These are phyloP conservation scores for Delphinapterus leucas DNA, from an alignment of 2,113 vertebrate species.

Conservation along the genomic window DNA sequence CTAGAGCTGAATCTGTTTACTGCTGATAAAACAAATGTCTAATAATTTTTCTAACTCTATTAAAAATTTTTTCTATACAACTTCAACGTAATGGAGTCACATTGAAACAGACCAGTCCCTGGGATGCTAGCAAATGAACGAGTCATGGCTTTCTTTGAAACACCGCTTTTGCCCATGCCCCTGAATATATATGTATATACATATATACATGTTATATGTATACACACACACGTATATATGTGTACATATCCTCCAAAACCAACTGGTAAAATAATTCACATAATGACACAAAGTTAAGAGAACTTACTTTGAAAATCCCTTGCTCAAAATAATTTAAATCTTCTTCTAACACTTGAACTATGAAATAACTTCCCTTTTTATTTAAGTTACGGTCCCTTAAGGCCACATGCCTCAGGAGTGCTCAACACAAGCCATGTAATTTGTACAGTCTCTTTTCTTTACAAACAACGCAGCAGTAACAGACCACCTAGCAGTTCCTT, in stretches of 20 bases:
- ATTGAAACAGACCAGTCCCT: neutral
- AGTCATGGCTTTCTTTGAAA: neutral
- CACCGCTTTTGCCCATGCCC: neutral
- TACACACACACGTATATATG: neutral
- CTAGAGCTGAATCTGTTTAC: neutral
- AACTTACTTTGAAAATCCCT: neutral
- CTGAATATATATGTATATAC: neutral
- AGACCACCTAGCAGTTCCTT: neutral
- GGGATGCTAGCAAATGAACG: neutral
- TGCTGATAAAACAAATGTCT: neutral
- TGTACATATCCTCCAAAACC: neutral
- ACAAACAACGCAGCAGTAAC: neutral
- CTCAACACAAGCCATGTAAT: neutral
- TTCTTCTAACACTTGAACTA: neutral
- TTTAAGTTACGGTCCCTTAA: neutral
- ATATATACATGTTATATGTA: neutral
- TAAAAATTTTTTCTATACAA: neutral
- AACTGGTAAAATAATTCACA: neutral
- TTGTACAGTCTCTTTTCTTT: neutral
- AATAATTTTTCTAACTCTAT: slow-evolving; percentile 26
- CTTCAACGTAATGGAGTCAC: neutral
- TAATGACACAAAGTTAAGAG: neutral
- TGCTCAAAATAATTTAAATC: neutral
- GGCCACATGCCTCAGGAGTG: neutral
- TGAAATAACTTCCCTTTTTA: neutral